Base-by-base conservation (phyloP, 2,888 invertebrate species). In the Cantharis lateralis region DNA sequence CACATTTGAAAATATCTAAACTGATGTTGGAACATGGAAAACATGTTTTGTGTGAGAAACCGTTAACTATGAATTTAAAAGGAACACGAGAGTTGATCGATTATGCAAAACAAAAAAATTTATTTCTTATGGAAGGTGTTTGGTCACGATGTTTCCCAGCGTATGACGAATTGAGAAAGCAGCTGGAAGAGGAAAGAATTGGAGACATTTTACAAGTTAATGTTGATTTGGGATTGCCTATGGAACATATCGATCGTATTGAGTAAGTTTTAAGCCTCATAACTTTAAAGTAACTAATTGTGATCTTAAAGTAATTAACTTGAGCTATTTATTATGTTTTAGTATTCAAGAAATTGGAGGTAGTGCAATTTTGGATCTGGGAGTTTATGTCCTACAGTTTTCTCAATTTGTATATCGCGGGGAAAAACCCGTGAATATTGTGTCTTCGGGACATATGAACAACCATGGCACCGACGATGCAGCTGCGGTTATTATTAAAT, bases 11-110 rank as follows among this genome's bases (percentile, higher is more conserved):
- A 62, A 88, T 94, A 3, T 89, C 92, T 0, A 93, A 93, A 86
- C 84, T 95, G 75, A 95, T 95, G 91, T 88, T 98, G 20, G 92
- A 94, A 78, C 89, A 93, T 83, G 95, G 95, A 0, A 98, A 98
- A 87, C 94, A 96, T 84, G 94, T 98, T 1, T 89, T 98, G 1
- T 96, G 97, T 86, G 98, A 98, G 88, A 98, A 98, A 87, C 96
- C 98, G 0, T 88, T 98, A 78, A 94, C 95, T 70, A 88, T 97
- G 88, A 96, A 96, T 86, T 89, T 90, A 68, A 93, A 93, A 82
- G 93, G 97, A 87, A 91, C 93, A 0, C 89, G 91, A 78, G 92
- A 93, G 81, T 88, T 98, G 64, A 88, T 96, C 13, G 89, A 91
- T 15, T 85, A 92, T 0, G 96, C 97, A 0, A 91, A 90, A 83